Percentiles rank a stretch among this genome's conserved stretches.
Conservation (phyloP, 2,888 invertebrate species). For the Rhamnusium bicolor region DNA sequence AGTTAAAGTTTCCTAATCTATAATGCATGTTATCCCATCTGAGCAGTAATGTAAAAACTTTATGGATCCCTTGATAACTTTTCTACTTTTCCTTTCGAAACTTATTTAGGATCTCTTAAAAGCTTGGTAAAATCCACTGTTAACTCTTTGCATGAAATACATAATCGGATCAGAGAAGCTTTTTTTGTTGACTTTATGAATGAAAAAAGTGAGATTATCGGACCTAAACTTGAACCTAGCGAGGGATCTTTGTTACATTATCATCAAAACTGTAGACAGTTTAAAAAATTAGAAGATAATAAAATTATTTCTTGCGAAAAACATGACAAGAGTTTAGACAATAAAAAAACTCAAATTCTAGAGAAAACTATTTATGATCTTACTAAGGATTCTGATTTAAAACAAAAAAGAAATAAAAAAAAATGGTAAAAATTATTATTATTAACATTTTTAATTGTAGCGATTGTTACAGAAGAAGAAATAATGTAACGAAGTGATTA, state of each 20-base stretch:
- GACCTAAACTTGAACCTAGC: not conserved
- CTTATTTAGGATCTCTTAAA: conserved; percentile 42
- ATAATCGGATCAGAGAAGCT: conserved; percentile 21
- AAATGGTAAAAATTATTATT: too few species aligned
- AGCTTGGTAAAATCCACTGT: conserved; percentile 34
- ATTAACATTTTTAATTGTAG: too few species aligned
- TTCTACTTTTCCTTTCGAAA: conserved; percentile 49
- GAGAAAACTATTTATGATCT: too few species aligned
- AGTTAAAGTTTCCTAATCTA: conserved; percentile 43
- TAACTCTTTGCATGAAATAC: conserved; percentile 41
- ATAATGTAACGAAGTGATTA: too few species aligned
- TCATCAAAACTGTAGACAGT: conserved; percentile 15
- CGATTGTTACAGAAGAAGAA: too few species aligned
- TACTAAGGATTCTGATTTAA: too few species aligned
- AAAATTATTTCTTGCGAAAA: too few species aligned
- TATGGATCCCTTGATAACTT: conserved; percentile 43
- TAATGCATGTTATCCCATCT: conserved; percentile 48
- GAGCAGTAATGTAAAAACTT: conserved; percentile 40
- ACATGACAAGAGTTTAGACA: too few species aligned
- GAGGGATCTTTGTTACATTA: conserved; percentile 1
- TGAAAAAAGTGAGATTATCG: not conserved
- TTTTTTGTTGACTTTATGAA: not conserved
- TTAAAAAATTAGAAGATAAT: conserved; percentile 9
- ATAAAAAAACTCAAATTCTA: too few species aligned
- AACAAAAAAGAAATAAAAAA: too few species aligned